Base-by-base conservation (phyloP, 2,888 invertebrate species). In the Eupithecia subfuscata region DNA sequence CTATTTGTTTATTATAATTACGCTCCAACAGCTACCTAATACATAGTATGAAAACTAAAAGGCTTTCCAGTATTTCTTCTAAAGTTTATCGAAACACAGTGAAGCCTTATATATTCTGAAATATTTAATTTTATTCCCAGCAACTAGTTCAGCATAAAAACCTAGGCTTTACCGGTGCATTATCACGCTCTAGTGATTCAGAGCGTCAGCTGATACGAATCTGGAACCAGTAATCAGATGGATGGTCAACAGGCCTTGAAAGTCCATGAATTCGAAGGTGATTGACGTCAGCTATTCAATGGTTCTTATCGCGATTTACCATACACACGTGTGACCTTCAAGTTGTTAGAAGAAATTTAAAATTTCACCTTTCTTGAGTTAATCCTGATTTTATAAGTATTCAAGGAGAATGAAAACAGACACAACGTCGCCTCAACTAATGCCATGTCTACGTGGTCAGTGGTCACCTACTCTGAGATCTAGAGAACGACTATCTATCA, bases 151-250 rank as follows among this genome's bases (percentile, higher is more conserved):
- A 65, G 37, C 65, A 40, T 34, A 8, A 34, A 64, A 34, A 67
- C 40, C 34, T 40, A 64, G 64, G 64, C 34, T 64, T n/a, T 67
- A 48, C 60, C 68, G 45, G 71, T 75, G 74, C 73, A 74, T 69
- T 40, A 76, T 67, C 78, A 78, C 70, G 81, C 73, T 78, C 77
- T 75, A 73, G 60, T 75, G 69, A 52, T 70, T 75, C 22, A 52
- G 67, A 72, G 72, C 78, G 69, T 76, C 69, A 78, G 74, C 25
- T 73, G 81, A 79, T 81, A 79, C 64, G 48, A 67, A 81, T 81
- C 81, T 79, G 71, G 45, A 70, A 75, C 74, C 75, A 74, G 71
- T 75, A 76, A 78, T 78, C 78, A 78, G 74, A 76, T 76, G 74
- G 78, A 40, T 73, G 64, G 12, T 45, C 69, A 75, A 75, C 77